Conservation (phyloP, 1,140 invertebrate genomes). For the Campoletis sonorensis region DNA sequence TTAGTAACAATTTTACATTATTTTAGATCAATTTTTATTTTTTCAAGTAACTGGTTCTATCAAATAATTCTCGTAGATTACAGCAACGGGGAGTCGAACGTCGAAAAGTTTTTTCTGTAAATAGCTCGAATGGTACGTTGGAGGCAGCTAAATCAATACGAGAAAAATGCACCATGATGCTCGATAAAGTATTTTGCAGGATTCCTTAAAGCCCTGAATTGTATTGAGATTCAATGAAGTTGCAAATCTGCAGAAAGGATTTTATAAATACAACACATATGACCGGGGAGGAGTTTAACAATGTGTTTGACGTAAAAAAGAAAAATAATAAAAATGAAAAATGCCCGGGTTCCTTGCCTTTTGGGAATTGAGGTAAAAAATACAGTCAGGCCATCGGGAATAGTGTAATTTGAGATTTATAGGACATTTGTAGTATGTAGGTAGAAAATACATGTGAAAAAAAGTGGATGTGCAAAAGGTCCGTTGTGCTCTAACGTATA, state of each 20-base stretch:
- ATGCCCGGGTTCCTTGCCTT: not conserved
- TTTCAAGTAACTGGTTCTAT: no score
- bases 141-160: no score
- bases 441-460: not conserved
- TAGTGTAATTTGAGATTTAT: slow-evolving; percentile 11
- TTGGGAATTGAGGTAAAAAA: slow-evolving; percentile 8
- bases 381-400: not conserved
- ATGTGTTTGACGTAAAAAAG: not conserved
- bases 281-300: not conserved
- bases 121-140: no score
- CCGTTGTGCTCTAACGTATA: not conserved
- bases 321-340: not conserved
- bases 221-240: not conserved
- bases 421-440: not conserved
- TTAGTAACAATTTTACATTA: no score
- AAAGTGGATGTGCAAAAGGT: not conserved
- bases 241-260: not conserved
- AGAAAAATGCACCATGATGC: no score
- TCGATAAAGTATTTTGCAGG: not conserved
- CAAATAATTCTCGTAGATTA: no score
- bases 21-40: no score
- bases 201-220: not conserved
- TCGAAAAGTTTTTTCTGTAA: no score
- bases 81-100: no score
- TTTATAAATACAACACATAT: not conserved